Base-by-base conservation (phyloP, 2,113 vertebrate genomes). In the Hypomesus transpacificus region DNA sequence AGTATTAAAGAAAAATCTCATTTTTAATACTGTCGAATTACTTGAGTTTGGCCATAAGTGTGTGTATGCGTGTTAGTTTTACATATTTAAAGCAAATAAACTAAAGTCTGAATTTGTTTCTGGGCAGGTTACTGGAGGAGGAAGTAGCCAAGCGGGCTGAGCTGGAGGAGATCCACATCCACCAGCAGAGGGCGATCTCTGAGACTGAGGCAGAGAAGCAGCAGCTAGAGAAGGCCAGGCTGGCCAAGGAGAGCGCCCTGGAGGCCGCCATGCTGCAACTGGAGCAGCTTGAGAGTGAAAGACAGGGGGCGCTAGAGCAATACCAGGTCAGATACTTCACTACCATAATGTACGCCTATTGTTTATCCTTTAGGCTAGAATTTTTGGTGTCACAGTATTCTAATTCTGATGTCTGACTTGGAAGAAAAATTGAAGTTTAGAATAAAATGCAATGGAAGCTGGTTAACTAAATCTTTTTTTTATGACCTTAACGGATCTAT, bases 151-250 rank as follows among this genome's bases (percentile, higher is more conserved):
- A 99, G 91, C 91, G 96, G 78, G 87, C 88, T 0, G 95, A 96
- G 75, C 77, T 99, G 80, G 97, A 99, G 80, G 89, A 93, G 85
- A 93, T 96, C 89, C 96, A 98, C 86, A 85, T 94, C 81, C 87
- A 87, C 82, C 97, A 99, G 90, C 95, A 97, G 82, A 91, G 90
- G 75, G 88, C 95, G 79, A 95, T 99, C 82, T 93, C 94, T 4
- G 90, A 93, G 74, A 97, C 95, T 0, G 94, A 96, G 81, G 96
- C 95, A 0, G 95, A 99, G 91, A 98, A 98, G 80, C 91, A 95
- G 90, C 94, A 95, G 87, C 86, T 99, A 87, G 92, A 98, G 88
- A 93, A 89, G 39, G 90, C 96, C 78, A 93, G 94, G 0, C 50
- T 89, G 68, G 78, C 89, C 64, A 98, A 99, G 74, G 97, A 99